Evolutionary conservation across 2,113 vertebrate species (phyloP), one percentile per base, ranked within the genome.

Genomic region (Urocynchramus pylzowi): DNA sequence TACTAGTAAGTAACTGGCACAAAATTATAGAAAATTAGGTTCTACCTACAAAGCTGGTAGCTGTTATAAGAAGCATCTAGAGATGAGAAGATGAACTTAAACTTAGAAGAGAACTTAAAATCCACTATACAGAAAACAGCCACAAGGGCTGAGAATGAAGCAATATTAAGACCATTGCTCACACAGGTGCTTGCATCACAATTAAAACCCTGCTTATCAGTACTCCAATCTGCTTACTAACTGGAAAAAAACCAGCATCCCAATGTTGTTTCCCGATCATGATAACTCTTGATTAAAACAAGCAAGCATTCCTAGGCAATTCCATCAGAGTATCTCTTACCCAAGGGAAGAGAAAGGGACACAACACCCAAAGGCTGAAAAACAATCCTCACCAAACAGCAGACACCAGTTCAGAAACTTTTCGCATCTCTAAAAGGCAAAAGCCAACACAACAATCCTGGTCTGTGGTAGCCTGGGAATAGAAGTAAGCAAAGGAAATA

Each of bases 201-300:
- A 78, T 35, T 77, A 16, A 54, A 69, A 37, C 4, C 11, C 8
- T 9, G 22, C 9, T 16, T 3, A 57, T 31, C 39, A 23, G 31
- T 28, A 79, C 20, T 16, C 44, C 12, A 15, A 65, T 16, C 67
- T 42, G 31, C 27, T 39, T 21, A 15, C 14, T 30, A 61, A 42
- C 9, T 17, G 37, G 75, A 52, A 67, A 33, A 28, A 70, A 70
- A 56, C 3, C 16, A 13, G 4, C 45, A 27, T 23, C 56, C 42
- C 14, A 0, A 26, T 67, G 80, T 53, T 35, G 35, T 37, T 87
- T 60, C 81, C 63, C 1, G 0, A 16, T 27, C 9, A 0, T 3
- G 30, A 52, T 3, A 28, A 42, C 7, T 4, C 31, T 31, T 4
- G 27, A 26, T 19, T 30, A 39, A 61, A 89, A 65, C n/a, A 73